Evolutionary conservation across 37 sponge, comb jelly and placozoan genomes (phyloP), one percentile per base, ranked within the genome.

Genomic region (Beroe forskalii): DNA sequence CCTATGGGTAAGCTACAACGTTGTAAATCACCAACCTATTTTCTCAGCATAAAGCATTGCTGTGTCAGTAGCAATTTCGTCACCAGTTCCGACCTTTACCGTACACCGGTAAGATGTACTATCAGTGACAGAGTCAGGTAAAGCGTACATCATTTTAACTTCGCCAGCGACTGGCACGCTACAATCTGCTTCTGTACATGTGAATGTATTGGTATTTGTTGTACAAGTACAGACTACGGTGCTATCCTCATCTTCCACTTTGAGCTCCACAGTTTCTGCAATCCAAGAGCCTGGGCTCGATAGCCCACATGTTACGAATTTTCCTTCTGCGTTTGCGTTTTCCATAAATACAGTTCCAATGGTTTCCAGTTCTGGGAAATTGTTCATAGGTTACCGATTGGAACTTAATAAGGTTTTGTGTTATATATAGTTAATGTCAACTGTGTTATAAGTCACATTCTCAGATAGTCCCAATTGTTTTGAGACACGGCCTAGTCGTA

Each of bases 41-140:
- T 80, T 80, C 55, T 80, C 38, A 23, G 22, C 55, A 23, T 80
- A 80, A 22, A 80, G 12, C 55, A 80, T 43, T 24, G 12, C 27
- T 22, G 86, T 44, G 55, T 80, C 86, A 6, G 55, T 43, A 1
- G 55, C 86, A n/a, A 22, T 44, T 14, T 41, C 86, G 55, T 41
- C 55, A 42, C 12, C 86, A 1, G 0, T 22, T 27, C 40, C 76
- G 39, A 69, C 72, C 6, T 1, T 6, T 8, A 69, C 72, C 19
- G 36, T 35, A 33, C 72, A 69, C 4, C 72, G 35, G 39, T 69
- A 69, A 12, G 6, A 17, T 2, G 72, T 69, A 35, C 6, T 2
- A 20, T 1, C 38, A 4, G 32, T 27, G 6, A 36, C 38, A 36
- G 72, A 2, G 60, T 55, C 60, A 55, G 9, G 14, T 3, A 63